Evolutionary conservation across 1,140 invertebrate species (phyloP).

Genomic region (Ostrea edulis): DNA sequence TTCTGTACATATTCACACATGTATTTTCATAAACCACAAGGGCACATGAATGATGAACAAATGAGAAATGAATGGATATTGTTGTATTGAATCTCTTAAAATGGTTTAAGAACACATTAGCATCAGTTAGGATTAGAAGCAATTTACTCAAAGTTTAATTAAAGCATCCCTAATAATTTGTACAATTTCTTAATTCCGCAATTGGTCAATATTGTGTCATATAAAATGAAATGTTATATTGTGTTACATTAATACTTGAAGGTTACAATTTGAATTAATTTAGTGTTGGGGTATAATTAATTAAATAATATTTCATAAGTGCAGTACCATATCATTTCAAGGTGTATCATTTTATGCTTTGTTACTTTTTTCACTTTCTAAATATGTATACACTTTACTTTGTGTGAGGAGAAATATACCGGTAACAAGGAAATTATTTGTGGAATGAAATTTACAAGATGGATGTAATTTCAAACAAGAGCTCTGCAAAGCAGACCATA

Average conservation of each 20-base stretch:
- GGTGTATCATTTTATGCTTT: background rate
- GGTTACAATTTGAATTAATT: background rate
- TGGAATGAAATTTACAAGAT: too few relatives aligned
- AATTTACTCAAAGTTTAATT: slow-evolving; percentile 5
- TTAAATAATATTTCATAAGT: background rate
- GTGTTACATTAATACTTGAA: background rate
- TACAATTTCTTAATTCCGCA: background rate
- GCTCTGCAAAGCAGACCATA: too few relatives aligned
- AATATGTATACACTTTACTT: too few relatives aligned
- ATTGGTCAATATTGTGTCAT: background rate
- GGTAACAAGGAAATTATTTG: background rate
- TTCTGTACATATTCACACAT: background rate
- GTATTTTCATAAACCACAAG: background rate
- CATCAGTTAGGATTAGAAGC: slow-evolving; percentile 23
- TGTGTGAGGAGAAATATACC: background rate
- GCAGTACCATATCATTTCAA: background rate
- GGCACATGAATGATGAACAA: background rate
- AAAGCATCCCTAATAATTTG: background rate
- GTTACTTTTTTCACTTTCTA: background rate
- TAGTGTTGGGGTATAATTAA: background rate
- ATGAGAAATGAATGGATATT: slow-evolving; percentile 19
- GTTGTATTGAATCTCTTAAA: background rate
- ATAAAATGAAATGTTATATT: background rate
- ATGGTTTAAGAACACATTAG: background rate
- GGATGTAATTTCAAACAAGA: too few relatives aligned